Evolutionary conservation across 2,113 vertebrate genomes (phyloP), one percentile per base, ranked within the genome.

Genomic region (Hippocampus comes): DNA sequence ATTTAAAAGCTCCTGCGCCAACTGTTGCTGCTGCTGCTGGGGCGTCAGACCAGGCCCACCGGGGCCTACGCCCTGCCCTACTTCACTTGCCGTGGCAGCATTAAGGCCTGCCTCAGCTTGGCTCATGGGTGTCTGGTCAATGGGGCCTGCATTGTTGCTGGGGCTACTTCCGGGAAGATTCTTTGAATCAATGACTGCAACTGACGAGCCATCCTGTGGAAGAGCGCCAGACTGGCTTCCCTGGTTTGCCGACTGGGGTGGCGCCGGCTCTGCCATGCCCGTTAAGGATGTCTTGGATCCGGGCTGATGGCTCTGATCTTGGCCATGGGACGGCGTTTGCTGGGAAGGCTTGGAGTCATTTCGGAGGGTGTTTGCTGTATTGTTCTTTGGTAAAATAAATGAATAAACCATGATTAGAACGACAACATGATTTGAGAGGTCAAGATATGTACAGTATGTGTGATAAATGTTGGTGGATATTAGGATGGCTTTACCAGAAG

Each of bases 281-380:
- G 94, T 88, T 43, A 94, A 93, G 90, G 96, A 94, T 88, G 94
- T 92, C 90, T 97, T 98, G 84, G 95, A 85, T 17, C 93, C 95
- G 87, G 95, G 92, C 78, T 95, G 93, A 88, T 96, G 94, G 87
- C 94, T 97, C 91, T 95, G 96, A 82, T 98, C 96, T 86, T 94
- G 94, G 75, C 77, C 81, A 64, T 93, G 85, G 0, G 96, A 90
- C 69, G 91, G 87, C 60, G 86, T 75, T 48, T 94, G 91, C 82
- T 95, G 94, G 63, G 89, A 86, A 79, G 90, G 87, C 85, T 98
- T 98, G 15, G 94, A 82, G 82, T 97, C 96, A 82, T 92, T 95
- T 84, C 95, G 93, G 81, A 96, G 93, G 79, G 94, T 79, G 72
- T 90, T 86, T 74, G 96, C 82, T 81, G 87, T 89, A 86, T 95